Evolutionary conservation across 2,113 vertebrate species (phyloP).

Genomic region (Ophthalmolycus amberensis): DNA sequence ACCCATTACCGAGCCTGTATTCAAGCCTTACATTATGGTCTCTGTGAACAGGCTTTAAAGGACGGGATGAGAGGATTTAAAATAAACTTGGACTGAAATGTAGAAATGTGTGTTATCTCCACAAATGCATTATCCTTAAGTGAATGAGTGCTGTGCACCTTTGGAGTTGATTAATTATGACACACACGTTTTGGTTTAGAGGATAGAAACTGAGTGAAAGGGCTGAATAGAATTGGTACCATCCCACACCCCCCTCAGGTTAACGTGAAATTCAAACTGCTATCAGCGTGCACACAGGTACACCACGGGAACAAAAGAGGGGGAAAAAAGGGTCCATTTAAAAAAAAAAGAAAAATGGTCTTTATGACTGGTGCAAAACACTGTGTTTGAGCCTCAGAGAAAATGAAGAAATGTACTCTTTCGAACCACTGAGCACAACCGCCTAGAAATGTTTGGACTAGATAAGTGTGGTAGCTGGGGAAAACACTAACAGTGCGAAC

Average conservation of each 20-base stretch:
- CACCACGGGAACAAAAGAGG: slow-evolving; percentile 28
- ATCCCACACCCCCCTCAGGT: slow-evolving; percentile 30
- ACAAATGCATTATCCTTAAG: slow-evolving; percentile 12
- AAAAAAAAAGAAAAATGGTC: slow-evolving; percentile 9
- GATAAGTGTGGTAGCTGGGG: slow-evolving; percentile 50
- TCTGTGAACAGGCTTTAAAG: slow-evolving; percentile 15
- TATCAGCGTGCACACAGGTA: slow-evolving; percentile 59
- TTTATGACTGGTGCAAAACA: slow-evolving; percentile 47
- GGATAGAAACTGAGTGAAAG: slow-evolving; percentile 30
- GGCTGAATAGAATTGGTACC: slow-evolving; percentile 29
- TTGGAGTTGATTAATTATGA: slow-evolving; percentile 36
- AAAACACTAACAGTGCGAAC: slow-evolving; percentile 45
- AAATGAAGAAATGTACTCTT: slow-evolving; percentile 46
- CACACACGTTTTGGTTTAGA: slow-evolving; percentile 9
- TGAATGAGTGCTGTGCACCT: slow-evolving; percentile 32
- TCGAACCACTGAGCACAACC: slow-evolving; percentile 41
- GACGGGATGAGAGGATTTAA: neutral
- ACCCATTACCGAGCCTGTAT: slow-evolving; percentile 35
- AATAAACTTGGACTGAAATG: slow-evolving; percentile 37
- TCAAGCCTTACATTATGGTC: slow-evolving; percentile 16
- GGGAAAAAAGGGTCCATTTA: slow-evolving; percentile 11
- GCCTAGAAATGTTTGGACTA: slow-evolving; percentile 27
- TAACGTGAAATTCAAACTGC: slow-evolving; percentile 47
- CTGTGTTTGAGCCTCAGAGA: slow-evolving; percentile 35
- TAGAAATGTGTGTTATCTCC: neutral